Percentiles rank a stretch among this genome's conserved stretches.
These are phyloP conservation scores for Brenthis daphne DNA, from an alignment of 2,888 invertebrate genomes.

Conservation along the genomic window DNA sequence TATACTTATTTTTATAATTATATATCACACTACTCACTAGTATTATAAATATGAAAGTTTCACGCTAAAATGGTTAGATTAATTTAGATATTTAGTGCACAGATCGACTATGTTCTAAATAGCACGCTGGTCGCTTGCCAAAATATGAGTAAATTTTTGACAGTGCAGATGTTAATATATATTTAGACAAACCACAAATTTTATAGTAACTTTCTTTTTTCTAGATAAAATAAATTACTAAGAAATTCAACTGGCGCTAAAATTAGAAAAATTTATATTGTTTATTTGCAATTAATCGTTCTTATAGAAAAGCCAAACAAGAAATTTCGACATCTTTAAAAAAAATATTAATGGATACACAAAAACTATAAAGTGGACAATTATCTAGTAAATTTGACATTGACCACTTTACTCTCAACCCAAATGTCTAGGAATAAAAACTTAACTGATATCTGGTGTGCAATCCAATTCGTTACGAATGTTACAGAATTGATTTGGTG, in stretches of 20 bases:
- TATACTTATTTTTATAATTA: too few species aligned
- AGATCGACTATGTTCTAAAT: too few species aligned
- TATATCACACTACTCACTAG: too few species aligned
- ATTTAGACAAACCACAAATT: too few species aligned
- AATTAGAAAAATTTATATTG: not conserved
- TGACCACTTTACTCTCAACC: conserved; percentile 45
- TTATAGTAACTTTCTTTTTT: too few species aligned
- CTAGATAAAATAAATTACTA: not conserved
- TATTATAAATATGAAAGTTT: too few species aligned
- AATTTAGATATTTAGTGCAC: too few species aligned
- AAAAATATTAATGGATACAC: conserved; percentile 28
- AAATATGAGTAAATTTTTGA: too few species aligned
- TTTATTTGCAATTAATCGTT: not conserved
- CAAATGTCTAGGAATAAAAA: conserved; percentile 40
- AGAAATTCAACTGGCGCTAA: not conserved
- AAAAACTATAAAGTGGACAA: conserved; percentile 39
- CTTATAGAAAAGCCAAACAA: conserved; percentile 2
- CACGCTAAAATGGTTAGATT: too few species aligned
- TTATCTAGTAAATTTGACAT: conserved; percentile 47
- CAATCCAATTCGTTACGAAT: conserved; percentile 47
- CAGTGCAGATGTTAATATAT: too few species aligned
- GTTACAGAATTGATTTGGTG: conserved; percentile 43
- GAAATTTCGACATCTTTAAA: conserved; percentile 9
- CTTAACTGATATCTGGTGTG: conserved; percentile 42
- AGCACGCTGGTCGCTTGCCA: too few species aligned